Evolutionary conservation across 2,113 vertebrate genomes (phyloP).

Genomic region (Marcusenius ussheri): DNA sequence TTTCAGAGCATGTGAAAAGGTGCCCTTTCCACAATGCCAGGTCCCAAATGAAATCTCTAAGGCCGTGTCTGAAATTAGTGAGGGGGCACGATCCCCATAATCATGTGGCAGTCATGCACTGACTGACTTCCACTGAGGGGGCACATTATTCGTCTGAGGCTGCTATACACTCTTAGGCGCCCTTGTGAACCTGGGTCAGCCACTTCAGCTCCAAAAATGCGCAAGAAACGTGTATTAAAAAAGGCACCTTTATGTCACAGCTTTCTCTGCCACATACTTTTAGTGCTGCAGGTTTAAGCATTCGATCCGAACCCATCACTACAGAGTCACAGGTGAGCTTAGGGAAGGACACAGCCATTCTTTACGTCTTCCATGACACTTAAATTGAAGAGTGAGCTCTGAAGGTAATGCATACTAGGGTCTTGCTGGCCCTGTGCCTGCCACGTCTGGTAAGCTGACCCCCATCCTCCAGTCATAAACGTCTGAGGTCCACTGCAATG

Average conservation of each 20-base stretch:
- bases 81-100: not conserved
- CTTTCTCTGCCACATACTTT: not conserved
- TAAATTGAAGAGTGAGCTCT: too few species aligned
- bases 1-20: not conserved
- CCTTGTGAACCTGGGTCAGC: not conserved
- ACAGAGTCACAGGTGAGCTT: not conserved
- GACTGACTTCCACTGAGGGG: not conserved
- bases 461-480: slow-evolving; percentile 92
- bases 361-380: not conserved
- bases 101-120: not conserved
- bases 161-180: not conserved
- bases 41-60: not conserved
- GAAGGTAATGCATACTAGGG: slow-evolving; percentile 50
- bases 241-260: not conserved
- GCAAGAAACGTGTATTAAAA: not conserved
- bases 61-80: not conserved
- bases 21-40: not conserved
- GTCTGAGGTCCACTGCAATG: slow-evolving; percentile 76
- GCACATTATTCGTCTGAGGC: not conserved
- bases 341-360: not conserved
- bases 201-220: not conserved
- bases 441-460: slow-evolving; percentile 92
- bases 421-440: slow-evolving; percentile 90
- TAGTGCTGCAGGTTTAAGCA: not conserved
- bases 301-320: not conserved